phyloP scores from a whole-genome alignment of 2,888 invertebrate species.

The Augochlorella aurata region DNA sequence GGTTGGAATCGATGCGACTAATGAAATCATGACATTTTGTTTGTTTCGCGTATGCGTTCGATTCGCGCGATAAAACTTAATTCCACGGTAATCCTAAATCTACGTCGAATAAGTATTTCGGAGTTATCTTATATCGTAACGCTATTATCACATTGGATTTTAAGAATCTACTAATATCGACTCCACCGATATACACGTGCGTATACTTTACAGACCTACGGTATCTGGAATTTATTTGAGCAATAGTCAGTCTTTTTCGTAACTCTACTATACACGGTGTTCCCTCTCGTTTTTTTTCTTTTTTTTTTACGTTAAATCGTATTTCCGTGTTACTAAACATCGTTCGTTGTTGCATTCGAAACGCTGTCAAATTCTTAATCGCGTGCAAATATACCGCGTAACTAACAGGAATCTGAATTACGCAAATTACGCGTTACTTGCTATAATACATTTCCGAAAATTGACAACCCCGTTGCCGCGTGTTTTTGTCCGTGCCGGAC shows the following conservation, averaged over 20 bases:
- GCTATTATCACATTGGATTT: neutral
- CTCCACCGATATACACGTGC: neutral
- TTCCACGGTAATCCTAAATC: neutral
- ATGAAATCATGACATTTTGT: neutral
- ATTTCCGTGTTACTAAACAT: no score
- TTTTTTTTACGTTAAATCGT: no score
- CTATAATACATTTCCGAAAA: slow-evolving; percentile 15
- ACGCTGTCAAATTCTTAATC: neutral
- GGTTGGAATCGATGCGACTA: neutral
- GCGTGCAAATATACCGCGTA: neutral
- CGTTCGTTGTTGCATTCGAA: slow-evolving; percentile 11
- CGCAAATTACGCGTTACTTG: slow-evolving; percentile 1
- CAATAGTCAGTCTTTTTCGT: slow-evolving; percentile 39
- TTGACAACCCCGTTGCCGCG: slow-evolving; percentile 29
- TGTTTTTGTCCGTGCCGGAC: slow-evolving; percentile 35
- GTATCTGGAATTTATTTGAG: slow-evolving; percentile 32
- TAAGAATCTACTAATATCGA: neutral
- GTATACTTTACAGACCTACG: neutral
- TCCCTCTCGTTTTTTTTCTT: no score
- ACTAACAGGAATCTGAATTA: neutral
- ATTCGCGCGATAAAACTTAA: neutral
- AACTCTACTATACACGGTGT: neutral
- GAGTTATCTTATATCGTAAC: neutral
- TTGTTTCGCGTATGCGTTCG: neutral
- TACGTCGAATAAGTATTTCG: neutral